A percentile compares a stretch with the other conserved stretches of the same genome.
These are phyloP conservation scores for Calephelis nemesis DNA, from an alignment of 1,140 invertebrate genomes.

Conservation along the genomic window DNA sequence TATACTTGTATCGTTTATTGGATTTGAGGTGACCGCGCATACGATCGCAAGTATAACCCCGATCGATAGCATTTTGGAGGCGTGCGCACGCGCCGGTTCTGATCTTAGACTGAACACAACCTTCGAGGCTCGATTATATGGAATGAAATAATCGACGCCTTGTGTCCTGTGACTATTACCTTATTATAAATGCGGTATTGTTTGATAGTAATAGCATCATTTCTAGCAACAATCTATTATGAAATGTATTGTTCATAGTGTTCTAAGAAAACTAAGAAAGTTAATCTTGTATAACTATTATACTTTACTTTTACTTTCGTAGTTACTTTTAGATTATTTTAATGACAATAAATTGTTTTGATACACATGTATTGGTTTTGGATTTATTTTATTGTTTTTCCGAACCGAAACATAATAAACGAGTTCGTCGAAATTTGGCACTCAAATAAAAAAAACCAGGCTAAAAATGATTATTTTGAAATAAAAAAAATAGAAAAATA, in stretches of 20 bases:
- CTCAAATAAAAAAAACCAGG: no score
- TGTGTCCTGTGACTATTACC: constrained; percentile 39
- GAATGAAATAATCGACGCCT: constrained; percentile 36
- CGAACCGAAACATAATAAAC: no score
- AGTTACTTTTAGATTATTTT: no score
- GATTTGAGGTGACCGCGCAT: constrained; percentile 44
- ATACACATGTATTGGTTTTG: no score
- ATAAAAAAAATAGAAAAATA: no score
- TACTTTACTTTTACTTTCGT: no score
- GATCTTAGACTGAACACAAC: constrained; percentile 49
- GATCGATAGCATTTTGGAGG: constrained; percentile 44
- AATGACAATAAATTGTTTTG: no score
- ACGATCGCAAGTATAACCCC: constrained; percentile 45
- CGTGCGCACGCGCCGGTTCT: constrained; percentile 61
- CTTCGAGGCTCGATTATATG: constrained; percentile 46
- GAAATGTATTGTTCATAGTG: constrained; percentile 7
- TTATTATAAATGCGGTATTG: constrained; percentile 53
- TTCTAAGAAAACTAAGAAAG: constrained; percentile 6
- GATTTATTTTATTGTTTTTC: no score
- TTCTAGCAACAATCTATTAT: constrained; percentile 1
- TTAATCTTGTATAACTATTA: background rate
- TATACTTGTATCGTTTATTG: constrained; percentile 44
- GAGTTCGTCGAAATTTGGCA: no score
- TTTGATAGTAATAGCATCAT: constrained; percentile 23
- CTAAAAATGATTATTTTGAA: no score